Evolutionary conservation across 2,113 vertebrate genomes (phyloP).

Genomic region (Carettochelys insculpta): DNA sequence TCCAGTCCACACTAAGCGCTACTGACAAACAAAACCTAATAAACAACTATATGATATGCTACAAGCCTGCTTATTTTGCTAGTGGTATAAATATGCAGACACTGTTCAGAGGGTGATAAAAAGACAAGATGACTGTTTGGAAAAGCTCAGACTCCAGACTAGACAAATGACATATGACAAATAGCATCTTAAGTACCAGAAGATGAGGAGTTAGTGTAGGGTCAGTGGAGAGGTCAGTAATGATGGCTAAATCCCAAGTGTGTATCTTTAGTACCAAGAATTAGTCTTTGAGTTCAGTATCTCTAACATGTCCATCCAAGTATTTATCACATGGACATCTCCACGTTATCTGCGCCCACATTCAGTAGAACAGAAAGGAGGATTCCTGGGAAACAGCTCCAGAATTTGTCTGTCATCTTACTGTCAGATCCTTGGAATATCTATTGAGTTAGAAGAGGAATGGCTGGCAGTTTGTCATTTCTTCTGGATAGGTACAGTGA

Average conservation of each 20-base stretch:
- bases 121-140: not conserved
- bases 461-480: not conserved
- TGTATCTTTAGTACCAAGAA: not conserved
- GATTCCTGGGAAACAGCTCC: not conserved
- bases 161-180: not conserved
- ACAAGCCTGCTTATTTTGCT: not conserved
- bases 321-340: not conserved
- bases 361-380: not conserved
- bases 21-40: not conserved
- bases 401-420: not conserved
- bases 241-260: not conserved
- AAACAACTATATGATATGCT: not conserved
- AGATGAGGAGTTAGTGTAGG: not conserved
- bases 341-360: not conserved
- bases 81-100: not conserved
- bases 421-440: not conserved
- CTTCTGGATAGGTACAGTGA: not conserved
- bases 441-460: not conserved
- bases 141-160: not conserved
- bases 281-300: not conserved
- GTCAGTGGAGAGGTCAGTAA: not conserved
- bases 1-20: not conserved
- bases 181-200: accelerated
- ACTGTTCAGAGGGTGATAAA: not conserved
- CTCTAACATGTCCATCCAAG: not conserved